Conservation (phyloP, 30 jellyfish, hydroid and myxozoan genomes). For the Turritopsis dohrnii region DNA sequence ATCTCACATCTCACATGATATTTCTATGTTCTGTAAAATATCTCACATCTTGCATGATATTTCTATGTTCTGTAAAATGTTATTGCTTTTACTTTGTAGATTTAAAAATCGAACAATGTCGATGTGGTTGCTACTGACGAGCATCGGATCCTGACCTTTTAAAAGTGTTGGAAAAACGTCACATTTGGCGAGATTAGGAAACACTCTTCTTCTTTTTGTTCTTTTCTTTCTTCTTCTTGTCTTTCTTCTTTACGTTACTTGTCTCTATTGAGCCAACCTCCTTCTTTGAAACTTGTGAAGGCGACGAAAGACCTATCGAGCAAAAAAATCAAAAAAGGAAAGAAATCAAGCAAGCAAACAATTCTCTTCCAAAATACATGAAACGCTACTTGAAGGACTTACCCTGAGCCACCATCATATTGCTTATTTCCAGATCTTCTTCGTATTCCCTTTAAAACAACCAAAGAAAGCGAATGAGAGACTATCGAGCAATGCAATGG, state of each 20-base stretch:
- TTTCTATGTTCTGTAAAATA: too few relatives aligned
- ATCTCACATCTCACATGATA: too few relatives aligned
- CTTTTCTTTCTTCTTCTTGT: constrained; percentile 13
- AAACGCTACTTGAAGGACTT: too few relatives aligned
- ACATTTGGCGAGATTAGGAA: not conserved
- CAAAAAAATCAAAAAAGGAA: not conserved
- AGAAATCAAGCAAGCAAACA: not conserved
- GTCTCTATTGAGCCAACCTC: not conserved
- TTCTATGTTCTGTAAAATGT: not conserved
- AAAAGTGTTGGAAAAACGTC: not conserved
- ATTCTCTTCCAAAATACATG: not conserved
- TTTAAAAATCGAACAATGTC: too few relatives aligned
- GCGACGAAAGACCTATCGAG: not conserved
- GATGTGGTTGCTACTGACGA: too few relatives aligned
- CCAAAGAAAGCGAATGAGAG: not conserved
- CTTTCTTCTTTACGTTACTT: constrained; percentile 1
- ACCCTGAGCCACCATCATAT: constrained; percentile 81
- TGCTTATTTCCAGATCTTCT: constrained; percentile 72
- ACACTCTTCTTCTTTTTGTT: constrained; percentile 8
- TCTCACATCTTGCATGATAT: too few relatives aligned
- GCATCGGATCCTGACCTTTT: too few relatives aligned
- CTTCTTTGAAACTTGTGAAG: not conserved
- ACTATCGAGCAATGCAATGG: not conserved
- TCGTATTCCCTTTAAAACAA: constrained; percentile 55
- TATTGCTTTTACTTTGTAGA: not conserved